phyloP scores from a whole-genome alignment of 2,797 vertebrate species.

The Amblyopsis hoosieri region DNA sequence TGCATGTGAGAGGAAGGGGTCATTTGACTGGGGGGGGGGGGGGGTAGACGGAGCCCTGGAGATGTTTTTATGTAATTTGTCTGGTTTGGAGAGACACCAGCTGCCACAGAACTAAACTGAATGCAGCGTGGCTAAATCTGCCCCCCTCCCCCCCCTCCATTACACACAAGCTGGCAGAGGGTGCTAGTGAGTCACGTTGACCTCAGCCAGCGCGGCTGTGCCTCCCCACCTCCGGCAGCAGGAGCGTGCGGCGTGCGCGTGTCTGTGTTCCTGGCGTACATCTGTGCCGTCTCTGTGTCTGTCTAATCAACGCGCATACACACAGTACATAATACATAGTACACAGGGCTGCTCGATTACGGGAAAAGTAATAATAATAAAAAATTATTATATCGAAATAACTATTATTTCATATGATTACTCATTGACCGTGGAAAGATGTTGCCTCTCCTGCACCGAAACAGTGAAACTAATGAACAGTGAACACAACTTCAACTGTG shows the following conservation, averaged over 20 bases:
- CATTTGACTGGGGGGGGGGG: neutral
- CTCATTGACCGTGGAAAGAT: too few species aligned
- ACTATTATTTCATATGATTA: too few species aligned
- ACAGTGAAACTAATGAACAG: too few species aligned
- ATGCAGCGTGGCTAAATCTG: conserved; percentile 21
- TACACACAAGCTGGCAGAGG: conserved; percentile 22
- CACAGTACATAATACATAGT: neutral
- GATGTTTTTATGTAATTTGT: conserved; percentile 43
- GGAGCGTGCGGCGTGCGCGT: neutral
- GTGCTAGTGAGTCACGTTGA: conserved; percentile 42
- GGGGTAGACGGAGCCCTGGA: conserved; percentile 27
- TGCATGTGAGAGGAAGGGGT: conserved; percentile 32
- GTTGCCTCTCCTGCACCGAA: too few species aligned
- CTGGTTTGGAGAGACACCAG: conserved; percentile 51
- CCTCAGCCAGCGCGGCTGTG: conserved; percentile 25
- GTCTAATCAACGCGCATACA: conserved; percentile 56
- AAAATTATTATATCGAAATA: too few species aligned
- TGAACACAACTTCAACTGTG: too few species aligned
- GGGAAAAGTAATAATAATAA: too few species aligned
- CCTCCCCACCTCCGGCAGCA: too few species aligned
- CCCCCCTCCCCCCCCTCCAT: conserved; percentile 3
- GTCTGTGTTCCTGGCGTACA: conserved; percentile 38
- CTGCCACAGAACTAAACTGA: conserved; percentile 40
- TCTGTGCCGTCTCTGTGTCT: conserved; percentile 43
- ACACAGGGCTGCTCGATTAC: too few species aligned